phyloP scores from a whole-genome alignment of 1,140 invertebrate genomes.

The Uloborus diversus region DNA sequence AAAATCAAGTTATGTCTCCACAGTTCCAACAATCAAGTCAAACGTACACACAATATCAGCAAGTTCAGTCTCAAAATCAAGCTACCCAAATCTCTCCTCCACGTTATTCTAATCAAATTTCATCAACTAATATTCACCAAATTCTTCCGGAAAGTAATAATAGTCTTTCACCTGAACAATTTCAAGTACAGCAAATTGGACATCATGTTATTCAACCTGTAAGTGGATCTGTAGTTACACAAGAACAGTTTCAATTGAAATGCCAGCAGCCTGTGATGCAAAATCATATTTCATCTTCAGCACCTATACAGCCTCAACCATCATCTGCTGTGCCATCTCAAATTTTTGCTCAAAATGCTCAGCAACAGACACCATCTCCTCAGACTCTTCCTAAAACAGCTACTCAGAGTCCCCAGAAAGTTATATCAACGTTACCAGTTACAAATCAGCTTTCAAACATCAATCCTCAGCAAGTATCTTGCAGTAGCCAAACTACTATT shows the following conservation, averaged over 20 bases:
- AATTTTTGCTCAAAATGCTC: not conserved
- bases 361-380: not conserved
- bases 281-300: conserved; percentile 7
- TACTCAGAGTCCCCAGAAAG: conserved; percentile 25
- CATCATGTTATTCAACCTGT: conserved; percentile 24
- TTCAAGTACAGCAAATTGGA: not conserved
- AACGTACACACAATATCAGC: conserved; percentile 42
- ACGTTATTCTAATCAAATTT: conserved; percentile 14
- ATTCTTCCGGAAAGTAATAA: not conserved
- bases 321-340: conserved; percentile 14
- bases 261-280: conserved; percentile 6
- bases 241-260: conserved; percentile 9
- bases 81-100: conserved; percentile 4
- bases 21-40: conserved; percentile 59
- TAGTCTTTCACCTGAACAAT: conserved; percentile 28
- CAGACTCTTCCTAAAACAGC: conserved; percentile 1
- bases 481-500: not conserved
- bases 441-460: conserved; percentile 2
- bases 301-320: conserved; percentile 3
- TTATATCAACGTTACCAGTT: not conserved
- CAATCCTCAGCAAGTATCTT: not conserved
- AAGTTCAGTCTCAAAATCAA: conserved; percentile 13
- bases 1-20: conserved; percentile 55
- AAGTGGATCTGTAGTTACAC: not conserved
- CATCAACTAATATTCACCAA: not conserved